Base-by-base conservation (phyloP, 2,113 vertebrate species). In the Macheiramphus alcinus region DNA sequence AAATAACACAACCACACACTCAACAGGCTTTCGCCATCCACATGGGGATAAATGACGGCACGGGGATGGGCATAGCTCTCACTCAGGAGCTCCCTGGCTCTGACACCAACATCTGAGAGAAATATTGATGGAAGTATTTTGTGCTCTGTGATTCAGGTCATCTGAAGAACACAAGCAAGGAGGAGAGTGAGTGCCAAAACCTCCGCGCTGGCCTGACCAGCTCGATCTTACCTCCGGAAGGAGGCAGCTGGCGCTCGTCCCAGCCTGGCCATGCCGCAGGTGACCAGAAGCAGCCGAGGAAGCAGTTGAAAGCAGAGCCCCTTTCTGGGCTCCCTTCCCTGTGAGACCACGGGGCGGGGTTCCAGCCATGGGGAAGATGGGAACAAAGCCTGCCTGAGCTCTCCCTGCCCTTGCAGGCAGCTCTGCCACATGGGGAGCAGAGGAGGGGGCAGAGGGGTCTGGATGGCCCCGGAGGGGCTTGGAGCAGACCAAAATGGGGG, bases 151-250 rank as follows among this genome's bases (percentile, higher is more conserved):
- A 47, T 40, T 38, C 11, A 11, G 70, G 34, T 38, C n/a, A 9
- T 12, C 38, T 73, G 48, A 63, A 63, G 23, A 38, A 21, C 48
- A 32, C 11, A 23, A 31, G 20, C 68, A 20, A 52, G 50, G 42
- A 38, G 22, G 11, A 47, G n/a, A 48, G 40, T 0, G 3, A 29
- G 42, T 29, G 23, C 61, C 16, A 8, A 56, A n/a, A 75, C 26
- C 34, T 75, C 61, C 3, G 1, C 1, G 1, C 17, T n/a, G 34
- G 66, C 50, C 40, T 16, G 22, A 22, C 10, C 7, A 2, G n/a
- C 50, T 47, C 5, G 1, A 21, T 38, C 40, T 27, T 14, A 9
- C 61, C 40, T 74, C 1, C 14, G 31, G 42, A 58, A 40, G n/a
- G 19, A 27, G 34, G 27, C 31, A 21, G 50, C 61, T 58, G 83